Evolutionary conservation across 1,140 invertebrate species (phyloP).

Genomic region (Drosophila albomicans): DNA sequence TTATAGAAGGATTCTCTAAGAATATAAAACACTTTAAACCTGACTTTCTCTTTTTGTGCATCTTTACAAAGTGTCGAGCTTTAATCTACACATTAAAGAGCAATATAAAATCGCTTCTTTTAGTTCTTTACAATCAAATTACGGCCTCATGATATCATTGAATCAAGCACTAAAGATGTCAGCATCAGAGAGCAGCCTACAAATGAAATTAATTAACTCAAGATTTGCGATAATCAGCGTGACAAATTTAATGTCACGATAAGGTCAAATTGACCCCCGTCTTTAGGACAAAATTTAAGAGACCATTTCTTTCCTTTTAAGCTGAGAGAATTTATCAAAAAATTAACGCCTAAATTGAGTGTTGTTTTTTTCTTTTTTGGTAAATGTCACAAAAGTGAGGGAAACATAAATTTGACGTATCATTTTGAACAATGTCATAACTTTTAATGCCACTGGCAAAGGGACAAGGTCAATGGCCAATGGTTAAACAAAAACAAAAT

Average conservation of each 20-base stretch:
- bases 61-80: neutral
- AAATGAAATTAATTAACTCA: constrained; percentile 65
- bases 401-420: constrained; percentile 45
- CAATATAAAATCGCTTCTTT: neutral
- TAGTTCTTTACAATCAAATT: neutral
- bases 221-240: constrained; percentile 61
- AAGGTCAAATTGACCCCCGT: constrained; percentile 23
- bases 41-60: neutral
- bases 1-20: no score
- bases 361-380: constrained; percentile 1
- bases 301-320: constrained; percentile 14
- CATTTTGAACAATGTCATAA: constrained; percentile 67
- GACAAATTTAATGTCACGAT: constrained; percentile 66
- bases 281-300: constrained; percentile 40
- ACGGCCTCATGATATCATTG: constrained; percentile 19
- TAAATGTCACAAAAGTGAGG: constrained; percentile 24
- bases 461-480: constrained; percentile 55
- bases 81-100: constrained; percentile 5
- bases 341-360: constrained; percentile 56
- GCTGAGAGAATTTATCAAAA: constrained; percentile 64
- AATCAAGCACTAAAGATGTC: constrained; percentile 57
- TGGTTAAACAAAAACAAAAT: constrained; percentile 36
- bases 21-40: no score
- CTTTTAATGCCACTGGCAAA: constrained; percentile 25
- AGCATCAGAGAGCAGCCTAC: constrained; percentile 16